Conservation (phyloP, 2,113 vertebrate genomes). For the Procapra przewalskii region DNA sequence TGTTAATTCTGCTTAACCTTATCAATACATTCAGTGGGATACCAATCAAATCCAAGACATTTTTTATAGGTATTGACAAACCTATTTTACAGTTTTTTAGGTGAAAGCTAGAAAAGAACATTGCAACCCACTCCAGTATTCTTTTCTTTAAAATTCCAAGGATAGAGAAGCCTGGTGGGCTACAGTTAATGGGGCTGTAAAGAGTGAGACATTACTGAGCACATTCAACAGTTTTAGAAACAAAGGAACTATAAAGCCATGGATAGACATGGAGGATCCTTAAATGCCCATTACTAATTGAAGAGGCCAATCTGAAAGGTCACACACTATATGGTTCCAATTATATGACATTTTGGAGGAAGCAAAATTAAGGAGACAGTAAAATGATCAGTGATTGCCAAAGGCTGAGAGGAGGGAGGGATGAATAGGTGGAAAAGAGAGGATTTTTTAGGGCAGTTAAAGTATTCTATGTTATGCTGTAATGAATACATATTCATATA, state of each 20-base stretch:
- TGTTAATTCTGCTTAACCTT: background rate
- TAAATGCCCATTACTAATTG: background rate
- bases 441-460: background rate
- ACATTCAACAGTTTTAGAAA: background rate
- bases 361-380: background rate
- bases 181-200: background rate
- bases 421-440: background rate
- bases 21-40: background rate
- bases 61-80: background rate
- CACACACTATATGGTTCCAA: background rate
- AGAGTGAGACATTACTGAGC: background rate
- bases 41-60: background rate
- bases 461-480: background rate
- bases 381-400: background rate
- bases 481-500: background rate
- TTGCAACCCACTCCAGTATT: background rate
- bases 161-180: background rate
- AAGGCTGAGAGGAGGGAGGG: rapidly evolving
- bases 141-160: background rate
- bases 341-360: background rate
- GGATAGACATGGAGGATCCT: background rate
- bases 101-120: background rate
- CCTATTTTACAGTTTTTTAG: background rate
- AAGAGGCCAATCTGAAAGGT: background rate
- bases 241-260: background rate